phyloP scores from a whole-genome alignment of 2,797 vertebrate species.

The Clangula hyemalis region DNA sequence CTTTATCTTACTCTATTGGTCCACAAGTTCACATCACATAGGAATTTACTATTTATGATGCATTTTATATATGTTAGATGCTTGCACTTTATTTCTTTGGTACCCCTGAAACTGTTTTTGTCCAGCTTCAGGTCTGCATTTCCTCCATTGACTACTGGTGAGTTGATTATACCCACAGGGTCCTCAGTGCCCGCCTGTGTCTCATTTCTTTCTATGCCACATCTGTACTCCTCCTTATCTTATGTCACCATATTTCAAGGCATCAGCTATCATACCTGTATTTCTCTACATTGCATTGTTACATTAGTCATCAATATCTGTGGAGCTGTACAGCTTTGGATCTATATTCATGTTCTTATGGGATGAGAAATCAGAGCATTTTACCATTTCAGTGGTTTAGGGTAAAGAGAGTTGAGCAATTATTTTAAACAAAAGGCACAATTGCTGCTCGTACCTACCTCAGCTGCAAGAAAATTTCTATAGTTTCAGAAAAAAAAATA shows the following conservation, averaged over 20 bases:
- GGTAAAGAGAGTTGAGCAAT: background rate
- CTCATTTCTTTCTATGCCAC: background rate
- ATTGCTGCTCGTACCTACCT: background rate
- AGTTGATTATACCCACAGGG: background rate
- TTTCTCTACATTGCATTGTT: background rate
- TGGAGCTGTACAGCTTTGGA: background rate
- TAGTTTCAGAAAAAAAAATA: background rate
- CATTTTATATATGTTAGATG: background rate
- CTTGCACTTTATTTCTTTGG: background rate
- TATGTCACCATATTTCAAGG: background rate
- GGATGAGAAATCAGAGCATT: background rate
- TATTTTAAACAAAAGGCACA: background rate
- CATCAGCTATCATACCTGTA: background rate
- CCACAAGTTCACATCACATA: background rate
- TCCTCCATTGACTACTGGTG: background rate
- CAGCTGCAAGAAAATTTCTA: background rate
- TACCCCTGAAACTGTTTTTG: background rate
- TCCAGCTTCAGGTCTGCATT: background rate
- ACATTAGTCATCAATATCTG: background rate
- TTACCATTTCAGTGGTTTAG: background rate
- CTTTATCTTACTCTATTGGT: background rate
- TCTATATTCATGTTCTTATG: background rate
- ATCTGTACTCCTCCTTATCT: background rate
- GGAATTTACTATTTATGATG: accelerated
- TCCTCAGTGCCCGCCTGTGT: background rate